Conservation (phyloP, 53 echinoderm and acorn worm genomes). For the Mesocentrotus franciscanus region DNA sequence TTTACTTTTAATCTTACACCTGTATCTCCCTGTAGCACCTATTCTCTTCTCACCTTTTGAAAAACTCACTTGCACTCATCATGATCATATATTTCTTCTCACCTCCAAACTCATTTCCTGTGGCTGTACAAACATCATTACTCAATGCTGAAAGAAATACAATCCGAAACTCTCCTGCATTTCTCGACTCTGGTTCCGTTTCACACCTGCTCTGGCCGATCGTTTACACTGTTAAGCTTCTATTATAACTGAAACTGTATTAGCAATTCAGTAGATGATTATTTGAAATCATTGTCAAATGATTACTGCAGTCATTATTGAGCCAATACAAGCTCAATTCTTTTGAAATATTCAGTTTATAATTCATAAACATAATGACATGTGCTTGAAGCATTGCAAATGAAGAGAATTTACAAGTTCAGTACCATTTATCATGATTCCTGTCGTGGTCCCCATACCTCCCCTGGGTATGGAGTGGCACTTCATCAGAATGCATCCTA, state of each 20-base stretch:
- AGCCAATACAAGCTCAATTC: neutral
- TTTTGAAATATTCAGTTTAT: neutral
- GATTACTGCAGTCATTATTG: too few species aligned
- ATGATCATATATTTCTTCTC: constrained; percentile 34
- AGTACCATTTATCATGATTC: neutral
- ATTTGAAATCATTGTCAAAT: too few species aligned
- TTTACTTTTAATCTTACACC: neutral
- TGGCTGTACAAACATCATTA: constrained; percentile 39
- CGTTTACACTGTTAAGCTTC: neutral
- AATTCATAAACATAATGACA: neutral
- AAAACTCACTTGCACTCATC: neutral
- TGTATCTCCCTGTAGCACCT: neutral
- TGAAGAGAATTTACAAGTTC: neutral
- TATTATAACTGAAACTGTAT: neutral
- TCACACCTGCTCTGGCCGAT: neutral
- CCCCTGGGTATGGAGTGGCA: too few species aligned
- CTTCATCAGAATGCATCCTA: neutral
- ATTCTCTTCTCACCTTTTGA: neutral
- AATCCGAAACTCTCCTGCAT: neutral
- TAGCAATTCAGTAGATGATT: neutral
- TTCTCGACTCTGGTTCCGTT: neutral
- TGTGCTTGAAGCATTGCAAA: neutral
- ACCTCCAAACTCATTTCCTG: constrained; percentile 50
- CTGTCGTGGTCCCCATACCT: too few species aligned
- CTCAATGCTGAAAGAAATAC: constrained; percentile 37